Percentiles rank a stretch among this genome's conserved stretches.
These are phyloP conservation scores for Dicyrtoma fusca DNA, from an alignment of 2,888 invertebrate genomes.

Conservation along the genomic window DNA sequence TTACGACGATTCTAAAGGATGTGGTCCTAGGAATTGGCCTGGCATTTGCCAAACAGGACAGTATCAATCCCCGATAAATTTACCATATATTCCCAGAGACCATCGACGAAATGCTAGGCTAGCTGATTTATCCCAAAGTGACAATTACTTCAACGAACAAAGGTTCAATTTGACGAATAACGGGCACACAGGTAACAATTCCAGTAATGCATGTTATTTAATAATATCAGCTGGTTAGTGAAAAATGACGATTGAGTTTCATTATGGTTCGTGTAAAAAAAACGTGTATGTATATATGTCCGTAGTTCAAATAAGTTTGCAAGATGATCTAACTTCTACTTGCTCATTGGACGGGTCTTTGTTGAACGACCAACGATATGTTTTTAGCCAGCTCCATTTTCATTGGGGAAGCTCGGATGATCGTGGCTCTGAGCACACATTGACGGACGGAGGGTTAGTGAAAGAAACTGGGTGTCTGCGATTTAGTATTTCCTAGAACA, in stretches of 20 bases:
- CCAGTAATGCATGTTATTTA: too few species aligned
- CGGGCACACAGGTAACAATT: constrained; percentile 25
- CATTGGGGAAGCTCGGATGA: constrained; percentile 15
- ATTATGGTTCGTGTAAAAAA: too few species aligned
- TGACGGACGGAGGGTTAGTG: background rate
- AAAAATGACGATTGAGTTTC: background rate
- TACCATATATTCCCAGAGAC: background rate
- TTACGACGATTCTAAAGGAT: background rate
- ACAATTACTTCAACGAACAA: background rate
- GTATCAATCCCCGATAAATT: constrained; percentile 6
- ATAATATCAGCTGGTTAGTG: too few species aligned
- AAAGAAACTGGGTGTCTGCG: too few species aligned
- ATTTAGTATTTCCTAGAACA: too few species aligned
- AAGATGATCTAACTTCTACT: background rate
- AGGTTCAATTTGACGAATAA: constrained; percentile 4
- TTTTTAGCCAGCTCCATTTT: constrained; percentile 20
- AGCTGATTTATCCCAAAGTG: background rate
- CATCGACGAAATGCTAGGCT: too few species aligned
- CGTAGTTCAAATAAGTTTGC: background rate
- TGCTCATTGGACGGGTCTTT: background rate
- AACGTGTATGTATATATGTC: too few species aligned
- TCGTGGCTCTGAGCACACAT: constrained; percentile 17
- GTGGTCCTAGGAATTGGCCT: constrained; percentile 1
- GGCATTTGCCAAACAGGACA: background rate
- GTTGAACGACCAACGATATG: background rate